Conservation (phyloP, 2,888 invertebrate genomes). For the Rutpela maculata region DNA sequence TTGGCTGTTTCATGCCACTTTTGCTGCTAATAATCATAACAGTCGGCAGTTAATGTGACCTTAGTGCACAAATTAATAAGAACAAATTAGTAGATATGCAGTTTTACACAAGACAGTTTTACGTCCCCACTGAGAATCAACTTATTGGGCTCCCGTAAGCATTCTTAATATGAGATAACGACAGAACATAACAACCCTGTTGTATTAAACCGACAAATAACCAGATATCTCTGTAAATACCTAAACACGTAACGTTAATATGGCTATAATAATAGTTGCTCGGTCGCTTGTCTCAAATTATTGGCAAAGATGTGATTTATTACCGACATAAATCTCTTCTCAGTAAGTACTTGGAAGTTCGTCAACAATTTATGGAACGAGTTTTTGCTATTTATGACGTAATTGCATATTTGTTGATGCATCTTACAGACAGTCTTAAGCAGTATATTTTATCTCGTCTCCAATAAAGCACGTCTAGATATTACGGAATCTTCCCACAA, state of each 20-base stretch:
- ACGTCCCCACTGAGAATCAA: not conserved
- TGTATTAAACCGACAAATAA: not conserved
- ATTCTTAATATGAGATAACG: not conserved
- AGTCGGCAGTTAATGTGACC: too few relatives aligned
- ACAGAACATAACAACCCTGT: not conserved
- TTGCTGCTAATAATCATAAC: too few relatives aligned
- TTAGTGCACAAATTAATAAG: too few relatives aligned
- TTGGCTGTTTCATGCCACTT: too few relatives aligned
- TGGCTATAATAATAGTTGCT: constrained; percentile 3
- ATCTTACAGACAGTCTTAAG: too few relatives aligned
- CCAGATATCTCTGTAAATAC: not conserved
- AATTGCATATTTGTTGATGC: not conserved
- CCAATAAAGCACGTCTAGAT: too few relatives aligned
- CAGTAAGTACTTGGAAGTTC: not conserved
- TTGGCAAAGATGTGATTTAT: not conserved
- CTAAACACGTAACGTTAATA: not conserved
- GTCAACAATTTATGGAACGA: not conserved
- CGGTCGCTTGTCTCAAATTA: not conserved
- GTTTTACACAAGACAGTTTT: too few relatives aligned
- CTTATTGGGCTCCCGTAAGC: not conserved
- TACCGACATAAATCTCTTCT: not conserved
- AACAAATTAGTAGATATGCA: too few relatives aligned
- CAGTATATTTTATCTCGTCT: too few relatives aligned
- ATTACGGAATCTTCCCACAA: too few relatives aligned
- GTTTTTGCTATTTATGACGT: not conserved